A percentile compares a stretch with the other conserved stretches of the same genome.
These are phyloP conservation scores for Schizotus pectinicornis DNA, from an alignment of 2,888 invertebrate genomes.

Conservation along the genomic window DNA sequence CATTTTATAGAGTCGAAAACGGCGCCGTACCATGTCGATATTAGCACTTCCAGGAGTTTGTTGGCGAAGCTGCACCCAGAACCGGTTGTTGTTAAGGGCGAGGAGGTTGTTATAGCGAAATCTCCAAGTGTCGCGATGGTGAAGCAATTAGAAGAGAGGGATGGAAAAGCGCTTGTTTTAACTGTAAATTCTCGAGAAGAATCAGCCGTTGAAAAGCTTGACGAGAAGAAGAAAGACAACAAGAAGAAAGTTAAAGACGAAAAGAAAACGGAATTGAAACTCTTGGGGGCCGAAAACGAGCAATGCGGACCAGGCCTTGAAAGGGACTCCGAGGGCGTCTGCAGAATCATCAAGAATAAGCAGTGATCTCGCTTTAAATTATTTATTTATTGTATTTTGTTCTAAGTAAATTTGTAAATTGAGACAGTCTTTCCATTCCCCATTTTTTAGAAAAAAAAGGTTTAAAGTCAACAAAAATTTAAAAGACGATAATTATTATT, in stretches of 20 bases:
- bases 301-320: slow-evolving; percentile 77
- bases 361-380: background rate
- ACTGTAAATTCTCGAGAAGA: slow-evolving; percentile 45
- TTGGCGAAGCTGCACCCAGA: slow-evolving; percentile 47
- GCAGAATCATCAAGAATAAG: slow-evolving; percentile 43
- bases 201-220: slow-evolving; percentile 32
- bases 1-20: slow-evolving; percentile 72
- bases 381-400: slow-evolving; percentile 22
- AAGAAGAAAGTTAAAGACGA: slow-evolving; percentile 37
- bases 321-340: slow-evolving; percentile 72
- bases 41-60: slow-evolving; percentile 52
- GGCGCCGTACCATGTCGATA: slow-evolving; percentile 72
- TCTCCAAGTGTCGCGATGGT: slow-evolving; percentile 44
- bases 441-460: background rate
- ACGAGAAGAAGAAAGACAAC: slow-evolving; percentile 42
- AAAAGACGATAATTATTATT: background rate
- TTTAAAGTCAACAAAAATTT: background rate
- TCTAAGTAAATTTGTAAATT: slow-evolving; percentile 1
- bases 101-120: slow-evolving; percentile 46
- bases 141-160: slow-evolving; percentile 33
- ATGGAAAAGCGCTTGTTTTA: slow-evolving; percentile 45
- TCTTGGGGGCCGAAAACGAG: slow-evolving; percentile 60
- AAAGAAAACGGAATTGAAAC: slow-evolving; percentile 10
- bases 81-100: slow-evolving; percentile 23
- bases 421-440: background rate